Evolutionary conservation across 2,888 invertebrate species (phyloP).

Genomic region (Dusona sp.): DNA sequence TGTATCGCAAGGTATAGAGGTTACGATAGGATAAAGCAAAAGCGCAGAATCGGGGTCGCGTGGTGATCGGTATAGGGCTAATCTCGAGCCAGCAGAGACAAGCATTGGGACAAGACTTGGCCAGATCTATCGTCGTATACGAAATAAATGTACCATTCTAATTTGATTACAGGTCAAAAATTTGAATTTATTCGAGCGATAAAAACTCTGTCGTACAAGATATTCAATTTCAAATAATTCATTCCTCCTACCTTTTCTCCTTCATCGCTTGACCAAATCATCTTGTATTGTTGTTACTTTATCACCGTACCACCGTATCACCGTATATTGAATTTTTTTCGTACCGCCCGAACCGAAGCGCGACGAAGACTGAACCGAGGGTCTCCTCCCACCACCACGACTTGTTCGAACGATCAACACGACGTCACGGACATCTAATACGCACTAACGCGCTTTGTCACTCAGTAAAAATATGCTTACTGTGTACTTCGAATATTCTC

Average conservation of each 20-base stretch:
- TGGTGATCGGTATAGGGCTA: neutral
- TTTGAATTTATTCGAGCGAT: neutral
- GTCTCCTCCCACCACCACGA: conserved; percentile 1
- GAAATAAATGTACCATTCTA: neutral
- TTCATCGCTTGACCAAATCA: conserved; percentile 5
- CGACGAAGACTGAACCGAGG: neutral
- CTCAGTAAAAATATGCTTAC: neutral
- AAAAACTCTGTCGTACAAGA: conserved; percentile 1
- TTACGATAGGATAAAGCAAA: neutral
- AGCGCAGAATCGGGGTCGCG: neutral
- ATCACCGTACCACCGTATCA: neutral
- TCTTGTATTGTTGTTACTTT: neutral
- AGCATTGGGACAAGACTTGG: neutral
- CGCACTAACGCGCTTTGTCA: neutral
- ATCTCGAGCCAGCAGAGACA: neutral
- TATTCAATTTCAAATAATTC: conserved; percentile 3
- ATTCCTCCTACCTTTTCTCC: conserved; percentile 4
- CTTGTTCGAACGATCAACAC: conserved; percentile 4
- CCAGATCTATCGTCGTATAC: neutral
- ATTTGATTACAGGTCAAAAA: conserved; percentile 1
- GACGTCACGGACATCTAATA: no score
- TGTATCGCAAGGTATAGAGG: neutral
- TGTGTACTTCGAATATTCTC: no score
- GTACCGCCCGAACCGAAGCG: conserved; percentile 6
- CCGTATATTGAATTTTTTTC: conserved; percentile 5